phyloP scores from a whole-genome alignment of 2,888 invertebrate species.

The Deilephila porcellus region DNA sequence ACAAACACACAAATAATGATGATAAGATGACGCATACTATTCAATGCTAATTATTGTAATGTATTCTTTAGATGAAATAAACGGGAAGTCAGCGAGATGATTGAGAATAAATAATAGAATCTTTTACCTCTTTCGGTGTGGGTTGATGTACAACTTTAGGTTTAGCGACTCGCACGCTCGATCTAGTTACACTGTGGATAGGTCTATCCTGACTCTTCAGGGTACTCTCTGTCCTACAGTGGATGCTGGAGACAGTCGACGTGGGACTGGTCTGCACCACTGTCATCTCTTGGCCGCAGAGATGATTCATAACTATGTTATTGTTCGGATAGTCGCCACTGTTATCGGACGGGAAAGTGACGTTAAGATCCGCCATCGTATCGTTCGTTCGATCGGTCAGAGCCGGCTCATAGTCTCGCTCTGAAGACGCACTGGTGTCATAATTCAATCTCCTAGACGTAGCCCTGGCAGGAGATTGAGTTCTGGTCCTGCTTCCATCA shows the following conservation, averaged over 20 bases:
- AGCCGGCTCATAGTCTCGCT: slow-evolving; percentile 66
- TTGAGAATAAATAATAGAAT: background rate
- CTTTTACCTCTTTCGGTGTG: slow-evolving; percentile 63
- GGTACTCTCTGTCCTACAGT: slow-evolving; percentile 51
- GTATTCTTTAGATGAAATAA: slow-evolving; percentile 2
- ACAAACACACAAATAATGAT: background rate
- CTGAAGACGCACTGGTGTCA: slow-evolving; percentile 67
- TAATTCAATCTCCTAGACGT: slow-evolving; percentile 66
- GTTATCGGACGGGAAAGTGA: slow-evolving; percentile 75
- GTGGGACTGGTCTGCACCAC: slow-evolving; percentile 43
- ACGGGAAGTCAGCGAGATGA: background rate
- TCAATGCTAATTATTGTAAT: background rate
- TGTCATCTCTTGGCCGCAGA: slow-evolving; percentile 44
- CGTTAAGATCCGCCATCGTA: slow-evolving; percentile 78
- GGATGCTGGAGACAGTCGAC: slow-evolving; percentile 30
- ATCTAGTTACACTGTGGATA: slow-evolving; percentile 56
- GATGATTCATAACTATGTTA: slow-evolving; percentile 38
- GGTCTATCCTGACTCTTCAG: slow-evolving; percentile 56
- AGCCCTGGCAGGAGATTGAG: slow-evolving; percentile 60
- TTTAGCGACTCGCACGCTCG: slow-evolving; percentile 34
- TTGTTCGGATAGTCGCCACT: slow-evolving; percentile 56
- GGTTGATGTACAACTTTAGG: slow-evolving; percentile 42
- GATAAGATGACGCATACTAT: background rate
- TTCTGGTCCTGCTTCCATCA: slow-evolving; percentile 57
- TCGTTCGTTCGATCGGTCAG: slow-evolving; percentile 80